Evolutionary conservation across 2,113 vertebrate genomes (phyloP).

Genomic region (Leuciscus idus): DNA sequence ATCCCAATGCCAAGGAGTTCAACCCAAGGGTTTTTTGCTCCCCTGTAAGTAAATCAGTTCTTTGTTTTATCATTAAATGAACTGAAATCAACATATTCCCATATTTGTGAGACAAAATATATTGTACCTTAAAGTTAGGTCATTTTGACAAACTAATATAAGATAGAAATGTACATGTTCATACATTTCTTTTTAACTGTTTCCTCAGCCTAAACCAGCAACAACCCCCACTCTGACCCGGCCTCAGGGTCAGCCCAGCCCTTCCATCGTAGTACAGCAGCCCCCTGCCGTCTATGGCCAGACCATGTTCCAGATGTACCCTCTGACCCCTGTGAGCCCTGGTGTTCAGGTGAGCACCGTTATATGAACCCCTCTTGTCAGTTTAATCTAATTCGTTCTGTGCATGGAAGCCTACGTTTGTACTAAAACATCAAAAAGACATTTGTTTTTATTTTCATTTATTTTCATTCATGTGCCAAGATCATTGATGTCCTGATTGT

Average conservation of each 20-base stretch:
- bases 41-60: conserved; percentile 78
- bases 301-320: conserved; percentile 98
- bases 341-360: conserved; percentile 89
- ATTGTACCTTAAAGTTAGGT: not conserved
- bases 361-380: not conserved
- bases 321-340: conserved; percentile 92
- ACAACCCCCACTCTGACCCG: conserved; percentile 95
- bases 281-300: conserved; percentile 92
- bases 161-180: not conserved
- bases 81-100: not conserved
- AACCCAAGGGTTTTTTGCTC: conserved; percentile 91
- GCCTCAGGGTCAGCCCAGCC: conserved; percentile 96
- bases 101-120: not conserved
- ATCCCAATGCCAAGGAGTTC: conserved; percentile 98
- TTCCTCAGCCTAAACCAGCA: conserved; percentile 90
- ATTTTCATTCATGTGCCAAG: not conserved
- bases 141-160: not conserved
- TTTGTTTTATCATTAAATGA: not conserved
- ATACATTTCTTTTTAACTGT: not conserved
- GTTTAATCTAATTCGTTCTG: not conserved
- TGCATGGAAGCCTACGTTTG: conserved; percentile 2
- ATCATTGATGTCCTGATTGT: not conserved
- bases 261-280: conserved; percentile 95
- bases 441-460: not conserved
- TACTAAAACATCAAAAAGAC: not conserved